phyloP scores from a whole-genome alignment of 2,113 vertebrate species.

The Pelecanoides urinatrix region DNA sequence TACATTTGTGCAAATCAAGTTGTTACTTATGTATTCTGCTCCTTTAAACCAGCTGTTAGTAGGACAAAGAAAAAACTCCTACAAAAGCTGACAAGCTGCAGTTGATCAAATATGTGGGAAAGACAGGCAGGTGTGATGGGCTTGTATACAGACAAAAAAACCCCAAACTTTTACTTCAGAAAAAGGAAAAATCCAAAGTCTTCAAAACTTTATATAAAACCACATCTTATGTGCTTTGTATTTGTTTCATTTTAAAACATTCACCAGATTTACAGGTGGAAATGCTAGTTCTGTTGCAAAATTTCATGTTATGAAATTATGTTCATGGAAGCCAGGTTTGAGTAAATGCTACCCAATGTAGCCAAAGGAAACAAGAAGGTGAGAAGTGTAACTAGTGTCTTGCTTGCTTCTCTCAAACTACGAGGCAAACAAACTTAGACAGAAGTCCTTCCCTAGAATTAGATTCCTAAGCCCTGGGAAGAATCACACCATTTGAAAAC shows the following conservation, averaged over 20 bases:
- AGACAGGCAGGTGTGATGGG: neutral
- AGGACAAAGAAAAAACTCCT: neutral
- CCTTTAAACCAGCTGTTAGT: neutral
- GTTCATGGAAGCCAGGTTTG: neutral
- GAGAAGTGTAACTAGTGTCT: neutral
- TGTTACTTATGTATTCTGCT: neutral
- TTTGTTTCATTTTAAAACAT: neutral
- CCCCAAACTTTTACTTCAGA: neutral
- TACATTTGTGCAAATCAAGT: neutral
- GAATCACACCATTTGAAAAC: neutral
- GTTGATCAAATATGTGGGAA: neutral
- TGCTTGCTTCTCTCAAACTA: neutral
- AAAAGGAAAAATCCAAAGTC: neutral
- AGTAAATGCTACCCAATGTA: neutral
- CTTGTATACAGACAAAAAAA: neutral
- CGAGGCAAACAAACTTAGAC: neutral
- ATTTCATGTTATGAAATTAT: neutral
- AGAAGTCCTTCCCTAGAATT: neutral
- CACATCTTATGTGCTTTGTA: neutral
- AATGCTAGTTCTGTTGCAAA: neutral
- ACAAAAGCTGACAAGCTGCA: neutral
- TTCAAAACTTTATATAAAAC: neutral
- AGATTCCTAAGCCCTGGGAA: neutral
- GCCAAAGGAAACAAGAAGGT: neutral
- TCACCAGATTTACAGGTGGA: neutral